Evolutionary conservation across 2,888 invertebrate genomes (phyloP).

Genomic region (Drosophila pegasa): DNA sequence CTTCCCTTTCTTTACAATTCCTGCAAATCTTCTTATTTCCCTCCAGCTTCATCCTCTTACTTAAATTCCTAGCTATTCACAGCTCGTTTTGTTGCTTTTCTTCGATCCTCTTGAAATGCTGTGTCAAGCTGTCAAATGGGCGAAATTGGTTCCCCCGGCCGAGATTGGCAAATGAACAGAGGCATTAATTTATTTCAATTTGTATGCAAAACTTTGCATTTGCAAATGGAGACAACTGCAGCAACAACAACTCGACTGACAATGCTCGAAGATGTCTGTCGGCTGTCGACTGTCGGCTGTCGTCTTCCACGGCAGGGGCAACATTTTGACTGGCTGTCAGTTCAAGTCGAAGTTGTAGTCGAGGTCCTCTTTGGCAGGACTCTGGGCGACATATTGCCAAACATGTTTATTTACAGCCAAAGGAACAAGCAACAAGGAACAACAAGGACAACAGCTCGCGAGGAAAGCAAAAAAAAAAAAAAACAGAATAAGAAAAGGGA

Average conservation of each 20-base stretch:
- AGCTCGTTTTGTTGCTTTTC: constrained; percentile 1
- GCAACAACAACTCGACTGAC: constrained; percentile 29
- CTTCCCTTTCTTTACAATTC: background rate
- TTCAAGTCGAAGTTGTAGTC: constrained; percentile 33
- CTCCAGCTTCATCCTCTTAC: background rate
- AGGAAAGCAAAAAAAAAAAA: constrained; percentile 3
- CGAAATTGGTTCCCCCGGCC: constrained; percentile 17
- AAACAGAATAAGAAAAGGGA: background rate
- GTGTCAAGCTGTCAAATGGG: constrained; percentile 45
- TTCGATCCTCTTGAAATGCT: constrained; percentile 13
- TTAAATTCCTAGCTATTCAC: background rate
- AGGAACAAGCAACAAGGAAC: constrained; percentile 58
- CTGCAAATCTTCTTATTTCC: background rate
- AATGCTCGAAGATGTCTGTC: constrained; percentile 39
- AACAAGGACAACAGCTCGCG: constrained; percentile 62
- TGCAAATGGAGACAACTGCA: constrained; percentile 44
- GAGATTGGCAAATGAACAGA: constrained; percentile 40
- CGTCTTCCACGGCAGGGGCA: constrained; percentile 47
- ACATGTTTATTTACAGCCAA: constrained; percentile 76
- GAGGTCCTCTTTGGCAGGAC: constrained; percentile 36
- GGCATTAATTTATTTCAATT: constrained; percentile 67
- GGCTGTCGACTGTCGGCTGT: constrained; percentile 16
- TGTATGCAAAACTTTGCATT: constrained; percentile 59
- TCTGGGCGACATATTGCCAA: constrained; percentile 70
- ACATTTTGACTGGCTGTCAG: constrained; percentile 36